A percentile compares a stretch with the other conserved stretches of the same genome.
Evolutionary conservation across 2,888 invertebrate genomes (phyloP).

Genomic region (Polyommatus icarus): DNA sequence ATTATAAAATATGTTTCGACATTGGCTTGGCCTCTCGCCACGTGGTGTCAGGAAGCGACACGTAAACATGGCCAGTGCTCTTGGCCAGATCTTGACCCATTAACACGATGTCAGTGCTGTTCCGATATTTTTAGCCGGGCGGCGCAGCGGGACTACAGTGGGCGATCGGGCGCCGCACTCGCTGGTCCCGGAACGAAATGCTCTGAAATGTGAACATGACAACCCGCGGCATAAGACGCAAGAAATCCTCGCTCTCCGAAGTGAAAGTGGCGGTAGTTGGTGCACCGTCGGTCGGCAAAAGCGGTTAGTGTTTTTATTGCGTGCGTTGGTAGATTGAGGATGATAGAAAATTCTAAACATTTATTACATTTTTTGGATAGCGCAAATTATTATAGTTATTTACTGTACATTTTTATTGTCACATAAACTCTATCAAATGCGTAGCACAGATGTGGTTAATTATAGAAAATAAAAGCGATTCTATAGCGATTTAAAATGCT

Average conservation of each 20-base stretch:
- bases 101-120: conserved; percentile 76
- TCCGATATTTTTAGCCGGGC: conserved; percentile 70
- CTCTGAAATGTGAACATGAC: conserved; percentile 76
- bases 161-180: conserved; percentile 48
- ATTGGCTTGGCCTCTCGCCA: conserved; percentile 53
- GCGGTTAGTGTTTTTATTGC: conserved; percentile 83
- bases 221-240: conserved; percentile 90
- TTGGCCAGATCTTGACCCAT: conserved; percentile 81
- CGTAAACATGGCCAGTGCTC: conserved; percentile 74
- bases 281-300: conserved; percentile 94
- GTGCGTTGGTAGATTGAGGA: neutral
- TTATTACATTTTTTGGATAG: neutral
- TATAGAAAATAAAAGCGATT: neutral
- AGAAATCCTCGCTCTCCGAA: conserved; percentile 93
- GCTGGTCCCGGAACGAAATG: conserved; percentile 26
- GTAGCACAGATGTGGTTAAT: neutral
- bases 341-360: neutral
- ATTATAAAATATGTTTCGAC: conserved; percentile 23
- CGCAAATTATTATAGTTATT: neutral
- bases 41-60: conserved; percentile 61
- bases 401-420: neutral
- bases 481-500: neutral
- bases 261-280: conserved; percentile 95
- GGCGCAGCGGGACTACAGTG: conserved; percentile 61
- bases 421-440: neutral